Evolutionary conservation across 2,888 invertebrate genomes (phyloP).

Genomic region (Drosophila mulleri): DNA sequence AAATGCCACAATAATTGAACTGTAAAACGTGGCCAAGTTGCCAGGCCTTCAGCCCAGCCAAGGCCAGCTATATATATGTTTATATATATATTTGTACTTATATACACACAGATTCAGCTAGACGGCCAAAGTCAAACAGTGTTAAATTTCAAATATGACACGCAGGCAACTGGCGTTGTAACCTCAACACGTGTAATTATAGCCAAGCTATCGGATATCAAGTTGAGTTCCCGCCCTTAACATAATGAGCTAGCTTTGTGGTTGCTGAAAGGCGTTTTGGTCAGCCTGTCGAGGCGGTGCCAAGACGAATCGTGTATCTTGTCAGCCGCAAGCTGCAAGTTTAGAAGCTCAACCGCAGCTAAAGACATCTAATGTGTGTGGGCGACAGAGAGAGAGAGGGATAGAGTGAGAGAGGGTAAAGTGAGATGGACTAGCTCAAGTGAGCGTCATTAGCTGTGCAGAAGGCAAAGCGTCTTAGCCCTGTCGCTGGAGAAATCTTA

Average conservation of each 20-base stretch:
- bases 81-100: too few species aligned
- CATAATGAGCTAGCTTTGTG: constrained; percentile 47
- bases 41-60: constrained; percentile 5
- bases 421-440: not conserved
- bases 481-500: not conserved
- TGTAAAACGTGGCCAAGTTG: constrained; percentile 40
- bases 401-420: not conserved
- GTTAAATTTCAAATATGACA: constrained; percentile 20
- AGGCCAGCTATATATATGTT: constrained; percentile 1
- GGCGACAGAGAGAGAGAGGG: not conserved
- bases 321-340: constrained; percentile 57
- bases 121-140: constrained; percentile 2
- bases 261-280: constrained; percentile 8
- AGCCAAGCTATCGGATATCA: constrained; percentile 16
- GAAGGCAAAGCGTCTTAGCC: not conserved
- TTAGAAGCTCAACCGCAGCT: constrained; percentile 49
- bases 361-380: not conserved
- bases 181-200: constrained; percentile 23
- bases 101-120: not conserved
- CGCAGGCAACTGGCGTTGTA: not conserved
- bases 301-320: constrained; percentile 19
- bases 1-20: constrained; percentile 66
- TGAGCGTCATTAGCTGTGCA: not conserved
- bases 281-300: not conserved
- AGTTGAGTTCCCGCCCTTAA: constrained; percentile 19